Evolutionary conservation across 2,113 vertebrate species (phyloP).

Genomic region (Bos indicus): DNA sequence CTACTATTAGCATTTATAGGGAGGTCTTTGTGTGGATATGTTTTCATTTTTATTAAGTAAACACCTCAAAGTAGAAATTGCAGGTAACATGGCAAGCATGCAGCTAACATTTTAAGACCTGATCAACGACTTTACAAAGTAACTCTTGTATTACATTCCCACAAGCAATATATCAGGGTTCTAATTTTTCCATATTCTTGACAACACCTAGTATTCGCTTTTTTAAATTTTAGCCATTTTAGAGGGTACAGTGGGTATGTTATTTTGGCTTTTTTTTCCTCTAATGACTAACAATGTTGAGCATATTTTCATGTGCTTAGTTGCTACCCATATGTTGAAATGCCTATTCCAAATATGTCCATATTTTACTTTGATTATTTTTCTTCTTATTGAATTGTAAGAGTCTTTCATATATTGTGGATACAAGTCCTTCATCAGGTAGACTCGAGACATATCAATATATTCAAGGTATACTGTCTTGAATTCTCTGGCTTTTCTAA

Average conservation of each 20-base stretch:
- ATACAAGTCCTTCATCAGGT: neutral
- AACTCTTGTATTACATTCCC: neutral
- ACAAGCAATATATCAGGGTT: neutral
- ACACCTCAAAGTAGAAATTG: neutral
- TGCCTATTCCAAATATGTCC: neutral
- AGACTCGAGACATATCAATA: neutral
- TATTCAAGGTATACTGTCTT: neutral
- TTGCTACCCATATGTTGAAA: neutral
- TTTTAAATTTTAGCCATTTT: neutral
- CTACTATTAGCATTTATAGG: neutral
- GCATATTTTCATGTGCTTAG: neutral
- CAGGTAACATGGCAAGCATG: neutral
- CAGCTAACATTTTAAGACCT: neutral
- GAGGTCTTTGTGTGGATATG: neutral
- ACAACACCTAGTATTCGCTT: neutral
- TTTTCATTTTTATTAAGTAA: neutral
- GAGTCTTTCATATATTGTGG: neutral
- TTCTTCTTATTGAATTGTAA: neutral
- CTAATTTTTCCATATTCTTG: neutral
- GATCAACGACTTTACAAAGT: neutral
- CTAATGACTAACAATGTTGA: neutral
- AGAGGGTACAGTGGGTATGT: neutral
- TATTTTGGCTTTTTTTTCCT: neutral
- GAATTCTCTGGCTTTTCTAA: neutral
- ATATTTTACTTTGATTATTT: neutral